Evolutionary conservation across 2,113 vertebrate genomes (phyloP), one percentile per base, ranked within the genome.

Genomic region (Pseudorhombus dupliciocellatus): DNA sequence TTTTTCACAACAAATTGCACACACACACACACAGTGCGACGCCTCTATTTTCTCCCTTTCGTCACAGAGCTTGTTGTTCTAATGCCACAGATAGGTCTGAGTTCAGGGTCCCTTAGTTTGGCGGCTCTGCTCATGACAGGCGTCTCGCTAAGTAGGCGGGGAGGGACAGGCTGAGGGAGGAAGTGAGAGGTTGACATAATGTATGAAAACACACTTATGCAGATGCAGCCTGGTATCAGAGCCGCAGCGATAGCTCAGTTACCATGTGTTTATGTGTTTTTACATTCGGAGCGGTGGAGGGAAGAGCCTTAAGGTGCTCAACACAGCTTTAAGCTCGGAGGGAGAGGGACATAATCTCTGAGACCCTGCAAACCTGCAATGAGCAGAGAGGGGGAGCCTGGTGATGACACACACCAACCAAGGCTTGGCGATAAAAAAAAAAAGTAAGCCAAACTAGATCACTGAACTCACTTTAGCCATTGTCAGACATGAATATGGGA

Each of bases 61-160:
- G 90, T 89, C 88, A 92, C 85, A 86, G 83, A 21, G 81, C 86
- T 89, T 91, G 88, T 87, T 88, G 87, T 86, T 87, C 84, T 87
- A 88, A 87, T 91, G 73, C 86, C 68, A 71, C 42, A 55, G 87
- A 76, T 81, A 73, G 86, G 83, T 86, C 70, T 84, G 77, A 61
- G 62, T 80, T 85, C 83, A 88, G 79, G 89, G 84, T 86, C 76
- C 66, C 75, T 70, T 67, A 60, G 74, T 71, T 81, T 69, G 60
- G 69, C 26, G 18, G 54, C 68, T 66, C 40, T 54, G 65, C 71
- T 84, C 42, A 51, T 84, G 72, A 80, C 67, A 82, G 40, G 37
- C 51, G 18, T 74, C 73, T 79, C 79, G 60, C 74, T 77, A 55
- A 56, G 59, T 7, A 18, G 76, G 62, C 12, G 42, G 28, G 37